Percentiles rank a stretch among this genome's conserved stretches.
phyloP scores from a whole-genome alignment of 2,113 vertebrate genomes.

The Orycteropus afer region DNA sequence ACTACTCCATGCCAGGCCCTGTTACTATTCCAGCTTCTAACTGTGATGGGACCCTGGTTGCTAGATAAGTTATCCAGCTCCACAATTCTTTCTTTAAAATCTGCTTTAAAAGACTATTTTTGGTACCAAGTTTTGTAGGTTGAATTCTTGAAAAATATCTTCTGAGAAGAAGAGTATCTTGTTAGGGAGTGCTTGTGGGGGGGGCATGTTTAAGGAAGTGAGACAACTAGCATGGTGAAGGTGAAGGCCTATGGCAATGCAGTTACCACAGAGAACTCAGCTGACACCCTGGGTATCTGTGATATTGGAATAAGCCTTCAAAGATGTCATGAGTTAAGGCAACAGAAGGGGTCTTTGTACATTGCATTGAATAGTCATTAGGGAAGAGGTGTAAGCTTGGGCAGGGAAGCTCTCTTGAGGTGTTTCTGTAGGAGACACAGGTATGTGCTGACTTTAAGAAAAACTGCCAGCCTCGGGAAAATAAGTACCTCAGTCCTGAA shows the following conservation, averaged over 20 bases:
- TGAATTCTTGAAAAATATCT: not conserved
- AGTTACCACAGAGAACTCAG: not conserved
- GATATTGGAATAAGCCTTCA: not conserved
- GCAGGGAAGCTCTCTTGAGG: not conserved
- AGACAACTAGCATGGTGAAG: not conserved
- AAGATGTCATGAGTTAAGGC: not conserved
- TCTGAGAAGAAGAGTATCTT: not conserved
- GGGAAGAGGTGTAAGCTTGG: not conserved
- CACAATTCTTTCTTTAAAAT: not conserved
- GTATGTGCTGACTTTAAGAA: not conserved
- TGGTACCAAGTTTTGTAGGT: not conserved
- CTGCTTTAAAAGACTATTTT: not conserved
- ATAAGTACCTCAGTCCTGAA: not conserved
- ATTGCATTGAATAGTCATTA: not conserved
- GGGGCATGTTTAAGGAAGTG: too few relatives aligned
- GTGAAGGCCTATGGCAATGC: not conserved
- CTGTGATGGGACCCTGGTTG: not conserved
- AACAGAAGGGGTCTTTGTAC: not conserved
- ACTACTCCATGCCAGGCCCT: not conserved
- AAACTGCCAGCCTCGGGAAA: not conserved
- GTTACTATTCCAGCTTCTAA: not conserved
- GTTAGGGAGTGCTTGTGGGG: not conserved
- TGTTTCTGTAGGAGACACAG: not conserved
- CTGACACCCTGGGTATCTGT: not conserved
- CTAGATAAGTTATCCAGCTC: not conserved